These are phyloP conservation scores for Microctonus brassicae DNA, from an alignment of 2,888 invertebrate genomes.

Conservation along the genomic window DNA sequence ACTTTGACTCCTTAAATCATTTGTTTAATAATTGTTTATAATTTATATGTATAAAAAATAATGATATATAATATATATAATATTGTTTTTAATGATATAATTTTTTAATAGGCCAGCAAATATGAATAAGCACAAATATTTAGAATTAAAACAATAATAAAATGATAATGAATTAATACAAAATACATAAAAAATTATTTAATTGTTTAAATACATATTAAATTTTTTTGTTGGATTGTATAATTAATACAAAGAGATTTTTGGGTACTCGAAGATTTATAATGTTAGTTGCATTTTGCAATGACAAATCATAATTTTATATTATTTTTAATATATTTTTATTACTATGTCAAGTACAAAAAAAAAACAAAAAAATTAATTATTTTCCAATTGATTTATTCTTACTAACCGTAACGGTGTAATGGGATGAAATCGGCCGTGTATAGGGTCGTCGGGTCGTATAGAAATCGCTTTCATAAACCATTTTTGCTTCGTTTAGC, in stretches of 20 bases:
- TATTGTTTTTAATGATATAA: neutral
- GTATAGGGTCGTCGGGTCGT: constrained; percentile 88
- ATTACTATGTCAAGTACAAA: neutral
- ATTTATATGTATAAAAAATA: neutral
- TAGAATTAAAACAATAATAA: neutral
- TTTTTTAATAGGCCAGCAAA: neutral
- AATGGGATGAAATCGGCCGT: constrained; percentile 79
- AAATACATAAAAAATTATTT: neutral
- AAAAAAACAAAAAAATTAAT: neutral
- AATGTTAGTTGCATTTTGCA: constrained; percentile 29
- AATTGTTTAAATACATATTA: too few relatives aligned
- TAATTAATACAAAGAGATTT: neutral
- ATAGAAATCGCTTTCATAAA: constrained; percentile 94
- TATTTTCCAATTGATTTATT: constrained; percentile 29
- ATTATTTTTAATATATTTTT: neutral
- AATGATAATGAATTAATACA: neutral
- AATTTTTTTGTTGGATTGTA: neutral
- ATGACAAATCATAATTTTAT: neutral
- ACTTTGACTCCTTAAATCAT: constrained; percentile 23
- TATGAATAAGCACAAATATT: neutral
- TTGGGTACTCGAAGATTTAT: neutral
- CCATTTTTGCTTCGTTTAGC: constrained; percentile 77
- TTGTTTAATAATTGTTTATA: neutral
- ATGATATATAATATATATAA: neutral
- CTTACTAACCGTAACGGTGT: constrained; percentile 85